These are phyloP conservation scores for Brenthis ino DNA, from an alignment of 2,888 invertebrate genomes.

Conservation along the genomic window DNA sequence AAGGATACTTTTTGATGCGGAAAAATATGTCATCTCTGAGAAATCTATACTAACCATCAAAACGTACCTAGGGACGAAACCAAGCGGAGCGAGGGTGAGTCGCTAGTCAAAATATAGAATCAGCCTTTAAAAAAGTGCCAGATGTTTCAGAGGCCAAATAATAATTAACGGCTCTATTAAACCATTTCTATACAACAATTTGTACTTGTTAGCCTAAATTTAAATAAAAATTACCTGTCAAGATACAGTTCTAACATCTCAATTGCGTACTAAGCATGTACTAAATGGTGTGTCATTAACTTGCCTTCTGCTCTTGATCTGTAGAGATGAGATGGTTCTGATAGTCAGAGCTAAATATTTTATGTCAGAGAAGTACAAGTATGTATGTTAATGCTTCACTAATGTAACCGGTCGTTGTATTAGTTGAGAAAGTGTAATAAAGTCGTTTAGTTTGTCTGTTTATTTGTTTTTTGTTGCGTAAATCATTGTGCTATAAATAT, in stretches of 20 bases:
- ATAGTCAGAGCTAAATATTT: constrained; percentile 39
- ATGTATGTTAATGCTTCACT: constrained; percentile 39
- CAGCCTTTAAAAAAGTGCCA: too few species aligned
- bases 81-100: too few species aligned
- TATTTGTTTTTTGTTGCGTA: constrained; percentile 19
- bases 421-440: constrained; percentile 34
- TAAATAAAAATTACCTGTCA: constrained; percentile 54
- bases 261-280: constrained; percentile 53
- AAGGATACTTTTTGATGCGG: too few species aligned
- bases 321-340: constrained; percentile 48
- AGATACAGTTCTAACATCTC: constrained; percentile 57
- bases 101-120: too few species aligned
- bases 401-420: constrained; percentile 34
- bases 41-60: too few species aligned
- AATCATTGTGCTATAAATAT: not conserved
- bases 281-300: constrained; percentile 70
- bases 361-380: constrained; percentile 38
- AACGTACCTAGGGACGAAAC: too few species aligned
- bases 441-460: constrained; percentile 15
- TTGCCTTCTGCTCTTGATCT: constrained; percentile 52
- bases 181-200: constrained; percentile 9
- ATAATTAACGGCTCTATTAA: constrained; percentile 2
- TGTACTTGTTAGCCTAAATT: constrained; percentile 49
- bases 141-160: too few species aligned
- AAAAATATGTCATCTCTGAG: too few species aligned